Base-by-base conservation (phyloP, 92 coral and sea anemone genomes). In the Heliopora coerulea region DNA sequence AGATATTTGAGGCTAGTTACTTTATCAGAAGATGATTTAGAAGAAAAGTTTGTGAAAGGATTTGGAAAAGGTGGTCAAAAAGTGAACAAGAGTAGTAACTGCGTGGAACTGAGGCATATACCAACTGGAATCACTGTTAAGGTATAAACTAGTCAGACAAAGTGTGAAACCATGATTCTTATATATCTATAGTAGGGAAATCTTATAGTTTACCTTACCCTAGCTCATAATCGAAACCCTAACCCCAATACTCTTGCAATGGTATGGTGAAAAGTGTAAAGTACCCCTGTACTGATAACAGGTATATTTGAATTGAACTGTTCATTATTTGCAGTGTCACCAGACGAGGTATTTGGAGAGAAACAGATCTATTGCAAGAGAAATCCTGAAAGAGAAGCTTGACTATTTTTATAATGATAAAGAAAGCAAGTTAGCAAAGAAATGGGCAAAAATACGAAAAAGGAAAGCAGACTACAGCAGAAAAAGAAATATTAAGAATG, bases 11-110 rank as follows among this genome's bases (percentile, higher is more conserved):
- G n/a, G 24, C 52, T 12, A 13, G 79, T 92, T 26, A 54, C 33
- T 13, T 46, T 92, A 8, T 67, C 54, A 30, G 92, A 88, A 57
- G 84, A 83, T 11, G 97, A 92, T 2, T 54, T 92, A n/a, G 95
- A 92, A 32, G 97, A 92, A 58, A 89, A 67, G 29, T 92, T 92
- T 61, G 92, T 92, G 57, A 92, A 87, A 70, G 97, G 97, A 10
- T 92, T 89, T 96, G 97, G 97, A 12, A 91, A 86, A 73, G 97
- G 97, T 21, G 97, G 97, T 1, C 97, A 92, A 60, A 92, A 86
- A 29, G 97, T 92, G 19, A 92, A 91, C 79, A 92, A 85, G 75
- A 89, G 88, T 0, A 92, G 86, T 49, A 92, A 92, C 83, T 92
- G 97, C 73, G 97, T 92, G 20, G 93, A 90, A 60, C 93, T 92